Evolutionary conservation across 2,797 vertebrate species (phyloP), one percentile per base, ranked within the genome.

Genomic region (Furcifer pardalis): DNA sequence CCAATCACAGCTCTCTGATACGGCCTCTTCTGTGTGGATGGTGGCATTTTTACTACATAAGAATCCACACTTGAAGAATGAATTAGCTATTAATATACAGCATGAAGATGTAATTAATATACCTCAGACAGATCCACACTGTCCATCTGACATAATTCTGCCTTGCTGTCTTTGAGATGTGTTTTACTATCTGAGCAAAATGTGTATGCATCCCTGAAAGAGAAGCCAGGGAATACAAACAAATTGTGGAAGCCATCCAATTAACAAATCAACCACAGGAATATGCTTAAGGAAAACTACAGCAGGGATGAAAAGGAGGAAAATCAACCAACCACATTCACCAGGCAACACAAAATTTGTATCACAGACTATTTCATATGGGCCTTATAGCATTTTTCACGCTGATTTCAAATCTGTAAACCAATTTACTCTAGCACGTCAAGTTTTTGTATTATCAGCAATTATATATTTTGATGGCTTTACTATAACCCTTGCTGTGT

Each of bases 251-350:
- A 78, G 1, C 71, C 60, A 84, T 71, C 35, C 35, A 49, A 42
- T 62, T 68, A 88, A 77, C 82, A 46, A 82, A 30, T 87, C 13
- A 82, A 21, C 21, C 65, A 59, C 86, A 88, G 42, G 65, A 42
- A 56, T 52, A 40, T n/a, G 21, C 40, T 15, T 74, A 0, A 2
- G 79, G 30, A 10, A 82, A 65, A 10, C 79, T 13, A 68, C 59
- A n/a, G 19, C 30, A 23, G 46, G 27, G 25, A 40, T 83, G 81
- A 68, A 21, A 49, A 12, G 32, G 25, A 60, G 82, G 86, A 59
- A 25, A 76, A n/a, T 6, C 2, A 37, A 71, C 0, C 25, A 84
- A 73, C 9, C 85, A 60, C 56, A 71, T 63, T 84, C 60, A 81
- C n/a, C n/a, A n/a, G n/a, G n/a, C n/a, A n/a, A n/a, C n/a, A n/a